A percentile compares a stretch with the other conserved stretches of the same genome.
Evolutionary conservation across 2,113 vertebrate genomes (phyloP).

Genomic region (Sander lucioperca): DNA sequence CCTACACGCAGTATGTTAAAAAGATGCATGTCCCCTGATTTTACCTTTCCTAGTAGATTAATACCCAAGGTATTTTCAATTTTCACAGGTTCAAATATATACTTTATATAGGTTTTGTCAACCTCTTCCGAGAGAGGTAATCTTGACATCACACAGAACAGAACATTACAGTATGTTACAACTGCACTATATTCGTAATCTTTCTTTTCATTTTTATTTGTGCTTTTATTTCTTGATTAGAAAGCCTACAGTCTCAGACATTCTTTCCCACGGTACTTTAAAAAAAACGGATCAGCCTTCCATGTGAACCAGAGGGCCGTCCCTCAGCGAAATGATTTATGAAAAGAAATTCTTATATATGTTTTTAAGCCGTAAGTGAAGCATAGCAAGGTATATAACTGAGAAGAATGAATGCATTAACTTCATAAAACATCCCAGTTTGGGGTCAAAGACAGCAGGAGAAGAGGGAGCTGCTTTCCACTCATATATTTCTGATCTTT

Average conservation of each 20-base stretch:
- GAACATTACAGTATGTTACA: not conserved
- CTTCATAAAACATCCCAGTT: slow-evolving; percentile 50
- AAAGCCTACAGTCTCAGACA: slow-evolving; percentile 2
- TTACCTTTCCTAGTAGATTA: too few relatives aligned
- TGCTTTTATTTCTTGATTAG: slow-evolving; percentile 11
- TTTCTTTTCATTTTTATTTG: not conserved
- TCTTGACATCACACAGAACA: slow-evolving; percentile 9
- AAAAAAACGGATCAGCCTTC: slow-evolving; percentile 23
- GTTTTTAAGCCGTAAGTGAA: slow-evolving; percentile 24
- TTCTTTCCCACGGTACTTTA: slow-evolving; percentile 41
- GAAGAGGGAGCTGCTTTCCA: slow-evolving; percentile 19
- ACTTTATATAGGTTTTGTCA: too few relatives aligned
- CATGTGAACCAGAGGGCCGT: slow-evolving; percentile 26
- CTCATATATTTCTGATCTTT: slow-evolving; percentile 41
- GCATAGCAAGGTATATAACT: slow-evolving; percentile 23
- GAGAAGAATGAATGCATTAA: slow-evolving; percentile 46
- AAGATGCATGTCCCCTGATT: too few relatives aligned
- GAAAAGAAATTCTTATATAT: slow-evolving; percentile 28
- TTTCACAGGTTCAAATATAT: too few relatives aligned
- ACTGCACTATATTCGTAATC: not conserved
- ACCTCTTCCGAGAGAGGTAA: not conserved
- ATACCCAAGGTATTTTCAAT: too few relatives aligned
- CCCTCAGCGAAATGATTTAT: slow-evolving; percentile 32
- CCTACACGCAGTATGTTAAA: too few relatives aligned
- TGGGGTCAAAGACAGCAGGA: slow-evolving; percentile 39